These are phyloP conservation scores for Luffia ferchaultella DNA, from an alignment of 2,888 invertebrate genomes.

Conservation along the genomic window DNA sequence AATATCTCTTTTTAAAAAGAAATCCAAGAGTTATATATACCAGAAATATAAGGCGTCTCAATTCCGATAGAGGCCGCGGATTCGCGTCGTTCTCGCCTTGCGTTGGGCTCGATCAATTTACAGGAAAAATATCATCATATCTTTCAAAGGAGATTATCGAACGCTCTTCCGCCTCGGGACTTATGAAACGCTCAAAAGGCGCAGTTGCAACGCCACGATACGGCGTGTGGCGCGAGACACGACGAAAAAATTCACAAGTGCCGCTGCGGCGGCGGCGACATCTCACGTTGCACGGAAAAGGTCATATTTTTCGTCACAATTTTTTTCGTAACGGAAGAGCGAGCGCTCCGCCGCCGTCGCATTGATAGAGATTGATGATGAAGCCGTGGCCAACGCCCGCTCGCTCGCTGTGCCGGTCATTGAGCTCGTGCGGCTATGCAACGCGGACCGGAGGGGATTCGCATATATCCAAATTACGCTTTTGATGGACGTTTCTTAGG, in stretches of 20 bases:
- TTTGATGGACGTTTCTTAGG: slow-evolving; percentile 59
- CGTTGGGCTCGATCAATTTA: too few species aligned
- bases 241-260: slow-evolving; percentile 3
- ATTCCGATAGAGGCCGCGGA: too few species aligned
- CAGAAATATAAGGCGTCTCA: too few species aligned
- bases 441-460: slow-evolving; percentile 41
- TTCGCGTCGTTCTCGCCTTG: too few species aligned
- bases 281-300: slow-evolving; percentile 22
- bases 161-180: too few species aligned
- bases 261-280: slow-evolving; percentile 2
- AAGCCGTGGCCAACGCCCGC: slow-evolving; percentile 21
- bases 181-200: neutral
- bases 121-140: too few species aligned
- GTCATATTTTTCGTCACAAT: slow-evolving; percentile 46
- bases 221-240: neutral
- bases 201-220: neutral
- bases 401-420: slow-evolving; percentile 31
- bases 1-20: too few species aligned
- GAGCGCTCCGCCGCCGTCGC: slow-evolving; percentile 31
- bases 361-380: slow-evolving; percentile 64
- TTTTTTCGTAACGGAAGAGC: slow-evolving; percentile 37
- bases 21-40: too few species aligned
- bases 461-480: slow-evolving; percentile 62
- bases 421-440: slow-evolving; percentile 48
- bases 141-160: too few species aligned